Base-by-base conservation (phyloP, 2,888 invertebrate genomes). In the Oasisia sp. region DNA sequence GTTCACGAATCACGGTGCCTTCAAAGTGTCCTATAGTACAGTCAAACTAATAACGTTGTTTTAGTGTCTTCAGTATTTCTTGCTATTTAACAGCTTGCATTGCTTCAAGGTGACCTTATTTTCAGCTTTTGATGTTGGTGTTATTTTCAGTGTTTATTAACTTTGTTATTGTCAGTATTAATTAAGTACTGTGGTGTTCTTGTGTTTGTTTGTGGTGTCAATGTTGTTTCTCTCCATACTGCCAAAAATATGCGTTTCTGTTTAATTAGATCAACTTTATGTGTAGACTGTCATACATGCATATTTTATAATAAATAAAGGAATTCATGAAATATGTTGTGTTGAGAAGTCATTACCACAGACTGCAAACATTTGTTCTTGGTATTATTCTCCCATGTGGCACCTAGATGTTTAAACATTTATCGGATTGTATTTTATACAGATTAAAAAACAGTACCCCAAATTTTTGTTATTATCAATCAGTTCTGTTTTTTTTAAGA, bases 251-350 rank as follows among this genome's bases (percentile, higher is more conserved):
- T 74, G 74, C 74, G 7, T 74, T 74, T 74, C 27, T 74, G 74
- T 74, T 74, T 74, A 74, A 27, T 74, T 74, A 74, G 74, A 74
- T 74, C 14, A 74, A 19, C 74, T 74, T 74, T 19, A 74, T 74
- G 27, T 74, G 74, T 74, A 74, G 74, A 74, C 27, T 74, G 27
- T 74, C 74, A 74, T 74, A 74, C 74, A 74, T 50, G 19, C 74
- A 74, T 74, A 74, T 74, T 74, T 74, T 74, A 74, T 74, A 74
- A 74, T 74, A 74, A 74, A 74, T 74, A 74, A 74, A 74, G 74
- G 4, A 74, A 74, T 27, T 74, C 5, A 74, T 74, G 74, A 74
- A 74, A 74, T n/a, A 74, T 74, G 27, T 27, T 9, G 27, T 74
- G 74, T 74, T 7, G 74, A 27, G 74, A n/a, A n/a, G 74, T 7